Conservation (phyloP, 2,797 vertebrate species). For the Neosilurus mollespiculum region DNA sequence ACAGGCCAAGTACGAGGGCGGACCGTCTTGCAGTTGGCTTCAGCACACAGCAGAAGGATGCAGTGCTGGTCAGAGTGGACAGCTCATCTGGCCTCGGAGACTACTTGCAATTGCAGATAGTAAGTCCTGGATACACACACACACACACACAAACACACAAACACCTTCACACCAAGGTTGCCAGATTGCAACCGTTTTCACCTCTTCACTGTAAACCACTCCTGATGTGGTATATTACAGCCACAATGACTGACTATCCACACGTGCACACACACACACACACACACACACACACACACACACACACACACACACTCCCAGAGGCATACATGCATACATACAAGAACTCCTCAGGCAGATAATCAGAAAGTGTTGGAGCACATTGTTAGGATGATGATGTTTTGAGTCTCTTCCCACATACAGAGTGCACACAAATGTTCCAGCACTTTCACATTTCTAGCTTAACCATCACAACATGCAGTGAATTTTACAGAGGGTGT, state of each 20-base stretch:
- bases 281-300: neutral
- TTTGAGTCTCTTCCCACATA: slow-evolving; percentile 45
- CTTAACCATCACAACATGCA: slow-evolving; percentile 50
- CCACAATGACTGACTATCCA: neutral
- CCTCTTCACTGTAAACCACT: neutral
- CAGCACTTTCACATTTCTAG: slow-evolving; percentile 42
- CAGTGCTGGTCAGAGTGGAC: slow-evolving; percentile 93
- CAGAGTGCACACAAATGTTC: slow-evolving; percentile 42
- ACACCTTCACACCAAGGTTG: neutral
- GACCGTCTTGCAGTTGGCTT: slow-evolving; percentile 97
- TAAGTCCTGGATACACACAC: slow-evolving; percentile 72
- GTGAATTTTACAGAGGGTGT: slow-evolving; percentile 43
- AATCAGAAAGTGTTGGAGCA: slow-evolving; percentile 26
- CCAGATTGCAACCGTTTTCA: neutral
- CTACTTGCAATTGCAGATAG: slow-evolving; percentile 97
- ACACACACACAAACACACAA: neutral
- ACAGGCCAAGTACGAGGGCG: slow-evolving; percentile 94
- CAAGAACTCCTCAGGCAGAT: slow-evolving; percentile 1
- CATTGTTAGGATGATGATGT: slow-evolving; percentile 50
- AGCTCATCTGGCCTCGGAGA: slow-evolving; percentile 95
- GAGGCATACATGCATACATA: slow-evolving; percentile 26
- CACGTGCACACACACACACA: neutral
- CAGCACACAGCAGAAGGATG: slow-evolving; percentile 96
- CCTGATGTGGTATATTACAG: neutral
- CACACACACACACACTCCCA: neutral